Evolutionary conservation across 2,113 vertebrate species (phyloP).

Genomic region (Channa maculata): DNA sequence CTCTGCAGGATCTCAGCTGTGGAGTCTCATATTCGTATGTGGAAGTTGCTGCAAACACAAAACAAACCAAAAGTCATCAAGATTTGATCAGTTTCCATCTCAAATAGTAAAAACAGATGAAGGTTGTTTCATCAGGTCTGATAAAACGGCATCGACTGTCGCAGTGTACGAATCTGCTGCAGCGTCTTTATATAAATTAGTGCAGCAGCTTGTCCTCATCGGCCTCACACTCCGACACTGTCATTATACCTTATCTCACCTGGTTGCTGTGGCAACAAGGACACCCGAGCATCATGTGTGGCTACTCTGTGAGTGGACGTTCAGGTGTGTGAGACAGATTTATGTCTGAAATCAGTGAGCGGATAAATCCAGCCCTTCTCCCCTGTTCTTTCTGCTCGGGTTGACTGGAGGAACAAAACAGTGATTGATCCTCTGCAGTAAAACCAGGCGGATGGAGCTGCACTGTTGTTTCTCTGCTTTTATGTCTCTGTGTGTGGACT

Average conservation of each 20-base stretch:
- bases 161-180: too few species aligned
- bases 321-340: slow-evolving; percentile 36
- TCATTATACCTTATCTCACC: slow-evolving; percentile 1
- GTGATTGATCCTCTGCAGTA: slow-evolving; percentile 49
- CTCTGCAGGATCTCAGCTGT: slow-evolving; percentile 31
- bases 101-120: too few species aligned
- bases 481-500: slow-evolving; percentile 14
- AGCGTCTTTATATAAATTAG: too few species aligned
- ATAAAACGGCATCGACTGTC: too few species aligned
- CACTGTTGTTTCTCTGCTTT: slow-evolving; percentile 17
- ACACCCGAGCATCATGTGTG: background rate
- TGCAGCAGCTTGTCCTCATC: background rate
- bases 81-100: too few species aligned
- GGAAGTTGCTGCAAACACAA: slow-evolving; percentile 89
- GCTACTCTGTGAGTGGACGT: background rate
- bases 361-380: background rate
- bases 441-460: slow-evolving; percentile 35
- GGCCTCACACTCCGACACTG: background rate
- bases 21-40: slow-evolving; percentile 92
- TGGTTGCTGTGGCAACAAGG: slow-evolving; percentile 7
- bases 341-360: background rate
- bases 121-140: too few species aligned
- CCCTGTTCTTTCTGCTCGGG: slow-evolving; percentile 15
- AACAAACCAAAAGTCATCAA: background rate
- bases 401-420: background rate